Conservation (phyloP, 2,797 vertebrate species). For the Amblyopsis hoosieri region DNA sequence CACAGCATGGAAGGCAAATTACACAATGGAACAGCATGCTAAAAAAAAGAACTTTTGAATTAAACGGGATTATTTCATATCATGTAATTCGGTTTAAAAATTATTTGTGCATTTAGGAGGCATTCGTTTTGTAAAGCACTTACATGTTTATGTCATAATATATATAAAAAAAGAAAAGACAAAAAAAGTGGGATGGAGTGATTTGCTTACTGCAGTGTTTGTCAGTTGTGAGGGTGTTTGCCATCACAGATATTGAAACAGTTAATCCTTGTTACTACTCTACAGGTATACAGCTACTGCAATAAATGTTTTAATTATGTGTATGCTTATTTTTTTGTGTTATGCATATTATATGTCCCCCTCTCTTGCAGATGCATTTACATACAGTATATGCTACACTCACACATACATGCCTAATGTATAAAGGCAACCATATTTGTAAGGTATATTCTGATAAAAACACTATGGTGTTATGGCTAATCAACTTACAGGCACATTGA, state of each 20-base stretch:
- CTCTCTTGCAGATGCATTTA: too few species aligned
- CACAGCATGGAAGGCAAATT: constrained; percentile 94
- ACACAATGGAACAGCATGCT: constrained; percentile 94
- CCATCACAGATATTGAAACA: constrained; percentile 98
- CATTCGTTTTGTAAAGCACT: constrained; percentile 90
- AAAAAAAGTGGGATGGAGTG: constrained; percentile 86
- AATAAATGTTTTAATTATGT: constrained; percentile 99
- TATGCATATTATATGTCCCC: too few species aligned
- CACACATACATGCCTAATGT: background rate
- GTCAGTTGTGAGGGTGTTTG: constrained; percentile 97
- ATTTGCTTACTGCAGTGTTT: constrained; percentile 96
- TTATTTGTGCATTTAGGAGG: constrained; percentile 86
- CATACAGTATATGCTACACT: background rate
- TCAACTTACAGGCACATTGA: constrained; percentile 42
- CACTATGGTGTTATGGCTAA: constrained; percentile 20
- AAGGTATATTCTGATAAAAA: constrained; percentile 29
- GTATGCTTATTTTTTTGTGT: constrained; percentile 61
- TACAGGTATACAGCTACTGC: constrained; percentile 98
- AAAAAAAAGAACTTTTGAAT: constrained; percentile 81
- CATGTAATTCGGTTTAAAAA: constrained; percentile 78
- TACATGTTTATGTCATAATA: constrained; percentile 88
- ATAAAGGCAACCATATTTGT: constrained; percentile 19
- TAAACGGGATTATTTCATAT: constrained; percentile 83
- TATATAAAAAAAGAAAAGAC: constrained; percentile 33
- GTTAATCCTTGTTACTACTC: constrained; percentile 98